Percentiles rank a stretch among this genome's conserved stretches.
Evolutionary conservation across 2,797 vertebrate genomes (phyloP).

Genomic region (Rhabdophis nuchalis): DNA sequence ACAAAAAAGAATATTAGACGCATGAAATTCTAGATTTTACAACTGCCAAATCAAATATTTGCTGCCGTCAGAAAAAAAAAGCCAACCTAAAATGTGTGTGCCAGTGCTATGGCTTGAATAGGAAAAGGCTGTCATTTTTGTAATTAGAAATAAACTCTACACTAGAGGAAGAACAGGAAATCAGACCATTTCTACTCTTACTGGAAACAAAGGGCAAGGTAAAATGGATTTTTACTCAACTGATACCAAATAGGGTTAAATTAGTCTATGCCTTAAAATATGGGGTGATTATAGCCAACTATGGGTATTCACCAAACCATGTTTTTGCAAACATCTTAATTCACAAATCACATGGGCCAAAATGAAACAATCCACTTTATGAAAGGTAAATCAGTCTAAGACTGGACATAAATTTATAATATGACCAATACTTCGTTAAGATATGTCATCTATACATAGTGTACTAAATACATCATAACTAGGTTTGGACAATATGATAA

Average conservation of each 20-base stretch:
- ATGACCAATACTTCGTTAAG: neutral
- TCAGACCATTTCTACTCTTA: neutral
- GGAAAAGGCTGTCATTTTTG: constrained; percentile 24
- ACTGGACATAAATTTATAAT: neutral
- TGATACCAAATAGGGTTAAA: neutral
- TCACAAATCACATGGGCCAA: neutral
- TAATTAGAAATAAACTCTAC: constrained; percentile 32
- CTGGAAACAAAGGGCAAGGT: neutral
- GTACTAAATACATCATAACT: neutral
- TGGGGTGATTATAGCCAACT: neutral
- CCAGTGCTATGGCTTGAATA: constrained; percentile 57
- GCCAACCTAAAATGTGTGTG: constrained; percentile 42
- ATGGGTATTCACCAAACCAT: neutral
- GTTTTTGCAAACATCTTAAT: neutral
- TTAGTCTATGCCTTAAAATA: neutral
- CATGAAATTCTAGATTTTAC: constrained; percentile 31
- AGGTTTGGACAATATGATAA: neutral
- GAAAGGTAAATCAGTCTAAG: neutral
- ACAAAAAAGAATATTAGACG: constrained; percentile 15
- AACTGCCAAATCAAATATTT: constrained; percentile 58
- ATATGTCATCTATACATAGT: neutral
- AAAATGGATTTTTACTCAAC: neutral
- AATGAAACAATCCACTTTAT: neutral
- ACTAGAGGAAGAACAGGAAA: constrained; percentile 26
- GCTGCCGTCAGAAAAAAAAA: neutral